Conservation (phyloP, 2,888 invertebrate species). For the Strigamia crassipes region DNA sequence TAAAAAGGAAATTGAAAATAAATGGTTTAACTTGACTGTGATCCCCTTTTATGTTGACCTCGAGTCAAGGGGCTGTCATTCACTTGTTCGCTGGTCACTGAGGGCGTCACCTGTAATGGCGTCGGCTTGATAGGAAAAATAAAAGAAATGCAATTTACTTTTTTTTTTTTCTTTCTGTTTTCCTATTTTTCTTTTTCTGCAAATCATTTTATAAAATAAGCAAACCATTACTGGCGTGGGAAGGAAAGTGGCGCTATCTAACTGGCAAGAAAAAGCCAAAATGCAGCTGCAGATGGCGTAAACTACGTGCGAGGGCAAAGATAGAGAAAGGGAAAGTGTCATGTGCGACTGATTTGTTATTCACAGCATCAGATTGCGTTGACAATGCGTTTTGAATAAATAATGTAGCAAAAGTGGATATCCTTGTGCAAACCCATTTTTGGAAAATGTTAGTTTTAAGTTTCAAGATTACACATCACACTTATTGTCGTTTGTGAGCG, state of each 20-base stretch:
- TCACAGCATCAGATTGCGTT: slow-evolving; percentile 11
- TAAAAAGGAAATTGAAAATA: slow-evolving; percentile 26
- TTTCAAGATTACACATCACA: neutral
- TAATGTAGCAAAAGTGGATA: neutral
- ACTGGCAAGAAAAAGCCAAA: neutral
- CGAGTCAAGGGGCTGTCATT: slow-evolving; percentile 18
- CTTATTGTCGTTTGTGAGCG: neutral
- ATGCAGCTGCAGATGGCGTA: slow-evolving; percentile 10
- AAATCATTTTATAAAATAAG: neutral
- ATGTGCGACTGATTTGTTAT: neutral
- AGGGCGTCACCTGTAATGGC: slow-evolving; percentile 23
- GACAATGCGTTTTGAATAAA: slow-evolving; percentile 1
- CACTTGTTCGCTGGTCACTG: neutral
- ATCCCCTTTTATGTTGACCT: slow-evolving; percentile 25
- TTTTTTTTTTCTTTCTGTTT: neutral
- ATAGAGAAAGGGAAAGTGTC: neutral
- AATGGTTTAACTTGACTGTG: slow-evolving; percentile 22
- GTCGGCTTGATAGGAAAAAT: neutral
- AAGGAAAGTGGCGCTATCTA: neutral
- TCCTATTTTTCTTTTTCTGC: neutral
- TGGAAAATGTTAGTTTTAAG: neutral
- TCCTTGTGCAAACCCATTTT: neutral
- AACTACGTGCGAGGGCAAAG: slow-evolving; percentile 18
- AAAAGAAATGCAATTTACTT: neutral
- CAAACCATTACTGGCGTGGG: neutral